Percentiles rank a stretch among this genome's conserved stretches.
Evolutionary conservation across 2,113 vertebrate genomes (phyloP).

Genomic region (Potamarius usumacintae): DNA sequence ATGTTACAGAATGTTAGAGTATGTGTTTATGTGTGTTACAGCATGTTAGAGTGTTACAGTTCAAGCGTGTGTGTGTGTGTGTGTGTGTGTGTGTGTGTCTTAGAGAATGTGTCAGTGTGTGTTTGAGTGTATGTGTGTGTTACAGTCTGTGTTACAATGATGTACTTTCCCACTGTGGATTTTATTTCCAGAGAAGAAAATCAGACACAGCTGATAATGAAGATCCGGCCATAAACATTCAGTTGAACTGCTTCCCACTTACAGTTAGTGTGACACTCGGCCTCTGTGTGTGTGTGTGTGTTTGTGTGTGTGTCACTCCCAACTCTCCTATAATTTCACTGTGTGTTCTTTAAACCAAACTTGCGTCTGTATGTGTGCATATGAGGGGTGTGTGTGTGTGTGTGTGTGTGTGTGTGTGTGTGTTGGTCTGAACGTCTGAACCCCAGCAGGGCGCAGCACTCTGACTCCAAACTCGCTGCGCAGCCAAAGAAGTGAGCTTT

Average conservation of each 20-base stretch:
- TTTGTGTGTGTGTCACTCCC: not conserved
- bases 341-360: slow-evolving; percentile 1
- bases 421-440: slow-evolving; percentile 23
- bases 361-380: not conserved
- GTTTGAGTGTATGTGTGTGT: not conserved
- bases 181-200: not conserved
- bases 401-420: slow-evolving; percentile 27
- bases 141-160: not conserved
- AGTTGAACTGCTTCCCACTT: not conserved
- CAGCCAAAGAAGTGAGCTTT: slow-evolving; percentile 14
- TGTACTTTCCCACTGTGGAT: not conserved
- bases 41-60: not conserved
- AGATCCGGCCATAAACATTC: not conserved
- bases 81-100: not conserved
- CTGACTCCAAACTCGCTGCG: slow-evolving; percentile 16
- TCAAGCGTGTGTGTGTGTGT: not conserved
- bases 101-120: not conserved
- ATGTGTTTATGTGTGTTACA: not conserved
- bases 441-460: slow-evolving; percentile 32
- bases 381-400: not conserved
- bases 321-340: not conserved
- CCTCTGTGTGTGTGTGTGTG: slow-evolving; percentile 1
- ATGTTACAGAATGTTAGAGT: not conserved
- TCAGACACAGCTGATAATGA: not conserved
- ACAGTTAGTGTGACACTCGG: slow-evolving; percentile 20